phyloP scores from a whole-genome alignment of 2,113 vertebrate species.

The Megaceryle torquata region DNA sequence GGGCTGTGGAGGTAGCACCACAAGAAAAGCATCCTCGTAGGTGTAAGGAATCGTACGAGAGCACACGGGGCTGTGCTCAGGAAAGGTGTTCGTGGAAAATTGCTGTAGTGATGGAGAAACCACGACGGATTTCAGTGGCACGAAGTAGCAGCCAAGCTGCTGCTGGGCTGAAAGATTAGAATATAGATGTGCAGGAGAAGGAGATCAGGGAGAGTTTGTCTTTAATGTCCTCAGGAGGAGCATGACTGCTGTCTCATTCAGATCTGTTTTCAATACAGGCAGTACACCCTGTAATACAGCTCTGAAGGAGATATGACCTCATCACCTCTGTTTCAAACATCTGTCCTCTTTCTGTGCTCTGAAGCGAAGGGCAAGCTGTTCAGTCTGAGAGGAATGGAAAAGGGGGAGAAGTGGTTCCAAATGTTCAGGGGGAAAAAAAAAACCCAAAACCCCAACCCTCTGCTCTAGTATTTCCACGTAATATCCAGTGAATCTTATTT shows the following conservation, averaged over 20 bases:
- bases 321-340: background rate
- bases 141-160: background rate
- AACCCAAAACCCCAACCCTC: too few species aligned
- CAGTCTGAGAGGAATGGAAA: background rate
- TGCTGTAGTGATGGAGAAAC: background rate
- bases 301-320: background rate
- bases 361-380: background rate
- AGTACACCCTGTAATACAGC: background rate
- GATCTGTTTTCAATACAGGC: background rate
- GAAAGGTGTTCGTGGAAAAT: background rate
- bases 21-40: background rate
- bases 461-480: background rate
- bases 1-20: background rate
- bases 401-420: background rate
- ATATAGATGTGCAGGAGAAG: background rate
- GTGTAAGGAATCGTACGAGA: fast-evolving
- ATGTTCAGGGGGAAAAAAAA: background rate
- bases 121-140: background rate
- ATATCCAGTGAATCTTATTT: background rate
- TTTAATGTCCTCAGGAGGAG: background rate
- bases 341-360: background rate
- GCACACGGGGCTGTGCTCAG: fast-evolving
- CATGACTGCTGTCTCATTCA: background rate
- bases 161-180: background rate
- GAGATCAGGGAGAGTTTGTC: background rate